Base-by-base conservation (phyloP, 2,113 vertebrate species). In the Anhinga anhinga region DNA sequence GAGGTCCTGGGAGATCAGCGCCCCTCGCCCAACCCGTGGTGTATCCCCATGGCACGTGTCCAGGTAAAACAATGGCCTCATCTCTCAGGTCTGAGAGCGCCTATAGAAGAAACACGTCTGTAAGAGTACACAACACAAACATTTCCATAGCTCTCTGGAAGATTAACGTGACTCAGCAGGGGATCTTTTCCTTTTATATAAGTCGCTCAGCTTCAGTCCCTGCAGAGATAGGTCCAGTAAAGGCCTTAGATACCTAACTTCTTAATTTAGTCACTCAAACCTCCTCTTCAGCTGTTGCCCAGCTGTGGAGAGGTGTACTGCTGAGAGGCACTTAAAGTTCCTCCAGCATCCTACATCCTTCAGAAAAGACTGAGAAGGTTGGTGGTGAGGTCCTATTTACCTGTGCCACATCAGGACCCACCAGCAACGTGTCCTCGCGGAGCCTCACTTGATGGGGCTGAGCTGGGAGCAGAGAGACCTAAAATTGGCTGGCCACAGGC, bases 221-320 rank as follows among this genome's bases (percentile, higher is more conserved):
- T 3, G 10, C 16, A 87, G 78, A 94, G n/a, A 36, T 16, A 56
- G 27, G 42, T 74, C 34, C 42, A 82, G 23, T 52, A 50, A 81
- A 53, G 38, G 36, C 23, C 26, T 91, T n/a, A 86, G 72, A 71
- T 52, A 34, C 20, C 66, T 53, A 72, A 76, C 34, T 73, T 77
- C 76, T 69, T 85, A 56, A 85, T 82, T 90, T 61, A 91, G 65
- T 52, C 34, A 32, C 34, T 80, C 8, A 2, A 74, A 80, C 27
- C 78, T 77, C 47, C 47, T 66, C 45, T 81, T 87, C 66, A 88
- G 18, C 53, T 82, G 74, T 83, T 8, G 3, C 15, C 45, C 62
- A 94, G 0, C 25, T 0, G 0, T 72, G 61, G 53, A 79, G 66
- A 65, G 3, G 18, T 2, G 0, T 38, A 55, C 11, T 47, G 32